These are phyloP conservation scores for Pyrocoelia pectoralis DNA, from an alignment of 2,888 invertebrate genomes.

Conservation along the genomic window DNA sequence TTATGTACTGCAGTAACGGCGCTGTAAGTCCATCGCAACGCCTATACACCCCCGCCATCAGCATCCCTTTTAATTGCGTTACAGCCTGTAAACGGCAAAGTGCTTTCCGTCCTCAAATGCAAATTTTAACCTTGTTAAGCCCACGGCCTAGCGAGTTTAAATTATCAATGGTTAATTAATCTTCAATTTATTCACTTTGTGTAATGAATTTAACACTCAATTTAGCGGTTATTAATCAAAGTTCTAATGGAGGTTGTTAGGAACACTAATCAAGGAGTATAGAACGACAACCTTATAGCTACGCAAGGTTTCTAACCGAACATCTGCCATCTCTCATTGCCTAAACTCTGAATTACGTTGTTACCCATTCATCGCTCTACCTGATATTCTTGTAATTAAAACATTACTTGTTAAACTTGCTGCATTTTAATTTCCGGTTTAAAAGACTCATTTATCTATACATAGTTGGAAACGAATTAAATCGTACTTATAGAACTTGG, in stretches of 20 bases:
- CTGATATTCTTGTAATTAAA: conserved; percentile 25
- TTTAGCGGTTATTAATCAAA: conserved; percentile 67
- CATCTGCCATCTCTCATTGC: conserved; percentile 46
- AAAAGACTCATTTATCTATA: background rate
- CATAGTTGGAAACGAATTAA: no score
- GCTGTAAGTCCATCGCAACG: conserved; percentile 29
- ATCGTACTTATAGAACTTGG: no score
- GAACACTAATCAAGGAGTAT: conserved; percentile 42
- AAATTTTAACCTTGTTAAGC: conserved; percentile 64
- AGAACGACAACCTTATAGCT: conserved; percentile 19
- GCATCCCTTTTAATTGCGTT: conserved; percentile 59
- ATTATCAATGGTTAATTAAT: conserved; percentile 65
- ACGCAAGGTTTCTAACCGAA: conserved; percentile 37
- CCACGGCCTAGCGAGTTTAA: conserved; percentile 62
- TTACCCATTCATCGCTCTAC: conserved; percentile 21
- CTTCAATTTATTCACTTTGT: conserved; percentile 65
- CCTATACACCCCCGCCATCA: conserved; percentile 37
- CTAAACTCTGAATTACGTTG: conserved; percentile 20
- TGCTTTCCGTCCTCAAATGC: conserved; percentile 64
- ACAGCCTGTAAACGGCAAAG: conserved; percentile 58
- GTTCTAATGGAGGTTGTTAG: conserved; percentile 63
- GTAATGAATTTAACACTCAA: conserved; percentile 64
- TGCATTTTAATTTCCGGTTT: background rate
- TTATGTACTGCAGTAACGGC: conserved; percentile 39
- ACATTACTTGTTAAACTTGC: conserved; percentile 7